A percentile compares a stretch with the other conserved stretches of the same genome.
These are phyloP conservation scores for Agelas oroides DNA, from an alignment of 37 sponge, comb jelly and placozoan genomes.

Conservation along the genomic window DNA sequence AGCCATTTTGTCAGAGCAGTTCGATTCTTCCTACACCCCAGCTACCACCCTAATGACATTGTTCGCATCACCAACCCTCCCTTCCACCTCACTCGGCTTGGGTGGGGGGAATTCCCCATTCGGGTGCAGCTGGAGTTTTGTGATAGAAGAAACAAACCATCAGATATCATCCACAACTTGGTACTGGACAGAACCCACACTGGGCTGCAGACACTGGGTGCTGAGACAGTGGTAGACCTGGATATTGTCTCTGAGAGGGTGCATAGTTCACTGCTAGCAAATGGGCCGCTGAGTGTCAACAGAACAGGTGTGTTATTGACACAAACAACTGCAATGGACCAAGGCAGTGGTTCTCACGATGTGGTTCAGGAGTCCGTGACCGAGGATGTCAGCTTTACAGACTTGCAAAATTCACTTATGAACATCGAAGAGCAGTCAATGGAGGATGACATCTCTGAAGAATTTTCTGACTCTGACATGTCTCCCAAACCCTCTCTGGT, in stretches of 20 bases:
- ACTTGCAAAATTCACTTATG: too few species aligned
- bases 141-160: constrained; percentile 56
- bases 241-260: constrained; percentile 7
- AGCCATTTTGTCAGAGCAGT: constrained; percentile 73
- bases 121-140: constrained; percentile 82
- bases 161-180: constrained; percentile 85
- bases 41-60: constrained; percentile 88
- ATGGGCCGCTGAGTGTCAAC: background rate
- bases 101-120: constrained; percentile 95
- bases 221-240: constrained; percentile 78
- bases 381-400: too few species aligned
- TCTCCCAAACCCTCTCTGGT: background rate
- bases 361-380: too few species aligned
- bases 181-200: constrained; percentile 81
- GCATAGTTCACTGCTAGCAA: background rate
- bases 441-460: too few species aligned
- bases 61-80: constrained; percentile 68
- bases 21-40: constrained; percentile 89
- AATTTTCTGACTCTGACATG: too few species aligned
- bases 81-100: constrained; percentile 82
- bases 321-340: too few species aligned
- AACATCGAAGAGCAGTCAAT: too few species aligned
- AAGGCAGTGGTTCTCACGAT: too few species aligned
- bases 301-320: too few species aligned
- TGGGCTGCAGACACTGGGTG: constrained; percentile 88